phyloP scores from a whole-genome alignment of 1,140 invertebrate genomes.

The Papilio glaucus region DNA sequence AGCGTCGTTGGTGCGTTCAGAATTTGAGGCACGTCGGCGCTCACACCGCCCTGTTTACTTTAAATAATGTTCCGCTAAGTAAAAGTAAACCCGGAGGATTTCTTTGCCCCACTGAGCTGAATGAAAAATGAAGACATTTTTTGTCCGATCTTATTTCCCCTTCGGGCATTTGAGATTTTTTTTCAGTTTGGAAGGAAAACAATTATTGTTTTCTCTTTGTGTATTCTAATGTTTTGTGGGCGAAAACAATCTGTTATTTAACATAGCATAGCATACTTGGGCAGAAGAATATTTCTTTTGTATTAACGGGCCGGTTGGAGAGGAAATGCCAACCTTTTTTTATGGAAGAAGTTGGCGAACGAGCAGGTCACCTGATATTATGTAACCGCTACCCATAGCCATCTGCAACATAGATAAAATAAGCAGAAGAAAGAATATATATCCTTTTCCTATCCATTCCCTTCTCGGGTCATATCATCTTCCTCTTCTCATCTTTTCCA shows the following conservation, averaged over 20 bases:
- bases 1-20: conserved; percentile 58
- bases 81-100: conserved; percentile 75
- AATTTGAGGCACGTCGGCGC: conserved; percentile 74
- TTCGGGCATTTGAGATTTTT: conserved; percentile 48
- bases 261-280: too few relatives aligned
- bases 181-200: conserved; percentile 41
- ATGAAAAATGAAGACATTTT: conserved; percentile 78
- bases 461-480: too few relatives aligned
- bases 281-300: too few relatives aligned
- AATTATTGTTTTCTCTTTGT: conserved; percentile 24
- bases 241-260: neutral
- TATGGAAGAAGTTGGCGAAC: too few relatives aligned
- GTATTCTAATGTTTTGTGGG: neutral
- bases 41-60: conserved; percentile 79
- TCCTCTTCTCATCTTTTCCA: too few relatives aligned
- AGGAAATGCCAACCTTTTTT: too few relatives aligned
- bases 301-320: too few relatives aligned
- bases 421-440: too few relatives aligned
- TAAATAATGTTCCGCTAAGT: conserved; percentile 80
- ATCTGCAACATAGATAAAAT: too few relatives aligned
- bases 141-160: conserved; percentile 40
- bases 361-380: too few relatives aligned
- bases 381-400: too few relatives aligned
- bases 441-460: too few relatives aligned
- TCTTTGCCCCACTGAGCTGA: conserved; percentile 61